Evolutionary conservation across 2,888 invertebrate species (phyloP), one percentile per base, ranked within the genome.

Genomic region (Chrysomela aeneicollis): DNA sequence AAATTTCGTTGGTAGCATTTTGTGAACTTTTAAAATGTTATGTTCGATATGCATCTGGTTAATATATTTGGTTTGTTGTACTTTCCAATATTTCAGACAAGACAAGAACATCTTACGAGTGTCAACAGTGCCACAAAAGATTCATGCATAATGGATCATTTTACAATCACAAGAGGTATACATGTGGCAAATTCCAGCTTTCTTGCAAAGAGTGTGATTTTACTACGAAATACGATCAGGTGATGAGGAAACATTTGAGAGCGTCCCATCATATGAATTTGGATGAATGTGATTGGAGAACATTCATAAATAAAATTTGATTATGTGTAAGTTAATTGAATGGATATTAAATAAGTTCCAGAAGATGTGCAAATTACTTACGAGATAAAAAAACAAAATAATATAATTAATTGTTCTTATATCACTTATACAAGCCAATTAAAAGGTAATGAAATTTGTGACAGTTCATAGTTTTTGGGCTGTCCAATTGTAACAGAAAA

Each of bases 111-210:
- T 30, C 12, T 18, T 30, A 30, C 35, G 37, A 59, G 50, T 35
- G 42, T 15, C 15, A 42, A 15, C n/a, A 42, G 15, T 42, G 42
- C 15, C 42, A 42, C 42, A 15, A n/a, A 2, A 42, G n/a, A 42
- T 42, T 42, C 42, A 15, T 1, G 4, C 42, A 42, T 42, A 1
- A 6, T n/a, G 42, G 42, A 15, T 42, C 42, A 15, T 42, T 15
- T 42, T 42, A 42, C 42, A 42, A 42, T 3, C 42, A 35, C 10
- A 17, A 18, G 32, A 37, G 64, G 35, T 84, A 84, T 81, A 85
- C 85, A 64, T 86, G 86, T 72, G 84, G 85, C 59, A 84, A 84
- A 68, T 84, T 84, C 62, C 85, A 85, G 51, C 85, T 86, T 69
- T 81, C 82, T 57, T 86, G 86, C 63, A 81, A 82, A 0, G 82